Base-by-base conservation (phyloP, 2,797 vertebrate genomes). In the Cirrhinus molitorella region DNA sequence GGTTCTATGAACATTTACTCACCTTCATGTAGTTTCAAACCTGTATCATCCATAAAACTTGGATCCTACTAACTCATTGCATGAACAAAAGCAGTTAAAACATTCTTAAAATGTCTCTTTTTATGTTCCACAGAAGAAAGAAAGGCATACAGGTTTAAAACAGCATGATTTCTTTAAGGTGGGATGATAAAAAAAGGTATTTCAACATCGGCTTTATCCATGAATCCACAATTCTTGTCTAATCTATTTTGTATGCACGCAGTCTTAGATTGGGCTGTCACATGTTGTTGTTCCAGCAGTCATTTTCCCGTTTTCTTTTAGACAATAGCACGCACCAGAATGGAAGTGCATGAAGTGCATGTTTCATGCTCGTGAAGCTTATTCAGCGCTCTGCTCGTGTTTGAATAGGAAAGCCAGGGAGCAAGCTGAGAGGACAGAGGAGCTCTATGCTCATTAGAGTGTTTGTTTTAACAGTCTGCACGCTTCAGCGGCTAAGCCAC, bases 381-480 rank as follows among this genome's bases (percentile, higher is more conserved):
- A 57, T 85, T 70, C 80, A 49, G 34, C 55, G 5, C 53, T 55
- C 53, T 66, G 34, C 51, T 47, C 10, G 0, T 59, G 74, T 83
- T 83, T 83, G 81, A 78, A 78, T 61, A 71, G 65, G 5, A 78
- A 78, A 83, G 40, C 65, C 81, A 57, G 76, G 71, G 72, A 70
- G 65, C 84, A 80, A 49, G 61, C 70, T 47, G 45, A 80, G 61
- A 70, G 59, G 85, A 81, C 77, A 87, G 51, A 72, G 72, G 49
- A 78, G 86, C 67, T 53, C 65, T 84, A 75, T 43, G 49, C 85
- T 89, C 79, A 86, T 89, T 88, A 89, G 68, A 13, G 67, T 81
- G 83, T 83, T 85, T 89, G 85, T 88, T 88, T 89, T 79, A 83
- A 76, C 79, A 80, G 68, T 40, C 31, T 37, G 66, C 81, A 85